Base-by-base conservation (phyloP, 2,888 invertebrate genomes). In the Tinea pellionella region DNA sequence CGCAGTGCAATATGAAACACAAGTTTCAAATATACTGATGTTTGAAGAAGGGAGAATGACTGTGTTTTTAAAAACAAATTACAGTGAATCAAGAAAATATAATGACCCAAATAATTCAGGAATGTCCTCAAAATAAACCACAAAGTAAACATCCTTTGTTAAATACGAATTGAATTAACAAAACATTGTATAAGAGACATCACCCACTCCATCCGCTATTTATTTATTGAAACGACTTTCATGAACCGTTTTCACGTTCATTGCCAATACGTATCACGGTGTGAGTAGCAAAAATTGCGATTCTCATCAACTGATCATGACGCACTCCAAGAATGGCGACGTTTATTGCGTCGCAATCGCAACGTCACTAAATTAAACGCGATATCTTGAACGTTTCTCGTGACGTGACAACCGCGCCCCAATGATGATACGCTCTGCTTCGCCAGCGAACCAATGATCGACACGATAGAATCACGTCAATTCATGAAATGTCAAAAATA, bases 341-440 rank as follows among this genome's bases (percentile, higher is more conserved):
- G 61, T 12, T 15, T 30, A 57, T 55, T 37, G 60, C 61, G 59
- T 51, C 59, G 58, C 67, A 64, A 73, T 74, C 73, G 75, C 73
- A 75, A 73, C 85, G 86, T 85, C 86, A 85, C 86, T 80, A 82
- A 84, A 83, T 84, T 84, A 84, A 83, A 84, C 75, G 76, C 78
- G 77, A 78, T 72, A 67, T 64, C 66, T 65, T 66, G 66, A 66
- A 64, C 72, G 68, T 65, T 65, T 68, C 65, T 69, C 65, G 71
- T 84, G 84, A 83, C 81, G 80, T 72, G 68, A 65, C 68, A 66
- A 73, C 80, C 80, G 78, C 84, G 80, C 84, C 85, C 71, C 69
- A 63, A 62, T 64, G 15, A 47, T 59, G 55, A 62, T 69, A 70
- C 65, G 68, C 68, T 65, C 68, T 66, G 63, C 63, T 66, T 66